Base-by-base conservation (phyloP, 2,888 invertebrate genomes). In the Andrena marginata region DNA sequence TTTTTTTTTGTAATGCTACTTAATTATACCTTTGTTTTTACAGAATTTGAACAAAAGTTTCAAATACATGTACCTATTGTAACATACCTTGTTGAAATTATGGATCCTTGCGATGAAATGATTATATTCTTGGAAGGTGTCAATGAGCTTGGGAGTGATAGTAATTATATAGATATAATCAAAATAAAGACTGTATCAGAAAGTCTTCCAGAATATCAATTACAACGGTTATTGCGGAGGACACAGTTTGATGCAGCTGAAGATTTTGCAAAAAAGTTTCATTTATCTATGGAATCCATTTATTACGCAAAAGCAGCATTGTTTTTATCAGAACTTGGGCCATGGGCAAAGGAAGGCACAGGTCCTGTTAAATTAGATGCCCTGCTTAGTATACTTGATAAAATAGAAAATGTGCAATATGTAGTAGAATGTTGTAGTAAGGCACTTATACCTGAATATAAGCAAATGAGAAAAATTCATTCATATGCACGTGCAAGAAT, bases 181-280 rank as follows among this genome's bases (percentile, higher is more conserved):
- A 88, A 92, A 76, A 80, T 94, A 13, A 94, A 94, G 89, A 85
- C 90, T 20, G 86, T 94, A 64, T 89, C 89, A 49, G 95, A 95
- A 91, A 94, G 94, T n/a, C 90, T 93, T 51, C 95, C 95, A 0
- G 94, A 95, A 77, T 90, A 92, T 80, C 94, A 95, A 79, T 91
- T 95, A 13, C 92, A 93, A 70, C 91, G 95, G 84, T 91, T 95
- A 68, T 86, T 95, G 26, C 92, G 93, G 68, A 92, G 94, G 84
- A 91, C 92, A 60, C 93, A 94, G 85, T 95, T 95, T 86, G 93
- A 94, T 10, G 94, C 95, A 88, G 95, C 95, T 2, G 94, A 94
- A 88, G 82, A 88, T 26, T 95, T 95, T 89, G 95, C 95, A 0
- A 89, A 83, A 59, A 90, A 90, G 35, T 95, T 94, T 87, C 90